A percentile compares a stretch with the other conserved stretches of the same genome.
Evolutionary conservation across 2,797 vertebrate genomes (phyloP).

Genomic region (Paratrypauchen microcephalus): DNA sequence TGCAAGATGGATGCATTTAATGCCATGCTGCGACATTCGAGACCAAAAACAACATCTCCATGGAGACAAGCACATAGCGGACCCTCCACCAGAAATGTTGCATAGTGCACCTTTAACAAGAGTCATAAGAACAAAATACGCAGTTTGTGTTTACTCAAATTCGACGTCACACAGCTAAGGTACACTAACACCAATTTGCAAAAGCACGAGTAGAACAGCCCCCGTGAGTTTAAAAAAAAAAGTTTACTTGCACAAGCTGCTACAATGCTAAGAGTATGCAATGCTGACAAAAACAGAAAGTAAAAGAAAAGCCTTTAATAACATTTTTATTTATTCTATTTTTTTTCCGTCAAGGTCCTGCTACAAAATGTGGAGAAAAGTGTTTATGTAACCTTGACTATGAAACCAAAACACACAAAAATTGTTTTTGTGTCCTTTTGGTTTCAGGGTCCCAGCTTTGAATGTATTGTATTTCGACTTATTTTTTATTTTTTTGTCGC

Average conservation of each 20-base stretch:
- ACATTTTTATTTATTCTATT: slow-evolving; percentile 2
- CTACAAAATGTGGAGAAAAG: slow-evolving; percentile 16
- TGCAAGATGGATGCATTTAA: too few species aligned
- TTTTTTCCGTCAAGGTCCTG: slow-evolving; percentile 15
- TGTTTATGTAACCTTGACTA: background rate
- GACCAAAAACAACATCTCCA: too few species aligned
- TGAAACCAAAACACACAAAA: slow-evolving; percentile 9
- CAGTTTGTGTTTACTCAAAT: slow-evolving; percentile 15
- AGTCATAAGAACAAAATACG: slow-evolving; percentile 10
- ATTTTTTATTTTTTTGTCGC: background rate
- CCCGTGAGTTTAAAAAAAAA: slow-evolving; percentile 30
- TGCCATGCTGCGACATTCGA: too few species aligned
- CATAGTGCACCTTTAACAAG: slow-evolving; percentile 1
- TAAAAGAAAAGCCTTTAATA: slow-evolving; percentile 1
- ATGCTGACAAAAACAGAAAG: slow-evolving; percentile 47
- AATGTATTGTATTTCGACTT: background rate
- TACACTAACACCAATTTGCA: background rate
- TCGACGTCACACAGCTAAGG: slow-evolving; percentile 17
- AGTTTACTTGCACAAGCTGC: slow-evolving; percentile 47
- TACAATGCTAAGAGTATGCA: slow-evolving; percentile 42
- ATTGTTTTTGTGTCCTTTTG: background rate
- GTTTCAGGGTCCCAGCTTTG: background rate
- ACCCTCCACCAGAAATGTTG: too few species aligned
- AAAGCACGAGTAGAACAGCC: slow-evolving; percentile 23
- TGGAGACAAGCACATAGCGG: too few species aligned